Base-by-base conservation (phyloP, 2,113 vertebrate species). In the Salvelinus fontinalis region DNA sequence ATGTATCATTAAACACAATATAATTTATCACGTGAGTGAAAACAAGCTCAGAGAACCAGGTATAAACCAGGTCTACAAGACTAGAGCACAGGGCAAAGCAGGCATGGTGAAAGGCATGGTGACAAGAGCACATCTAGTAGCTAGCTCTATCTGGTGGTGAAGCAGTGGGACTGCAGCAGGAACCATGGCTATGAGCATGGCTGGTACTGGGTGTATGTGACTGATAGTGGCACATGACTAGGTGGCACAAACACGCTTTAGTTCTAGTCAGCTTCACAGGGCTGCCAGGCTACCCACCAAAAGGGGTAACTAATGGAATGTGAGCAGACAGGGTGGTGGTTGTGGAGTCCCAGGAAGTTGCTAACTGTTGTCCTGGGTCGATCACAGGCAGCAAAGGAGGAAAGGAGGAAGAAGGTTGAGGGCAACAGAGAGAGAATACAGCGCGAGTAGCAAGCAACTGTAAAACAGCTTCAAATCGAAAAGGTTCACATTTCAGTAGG, bases 321-420 rank as follows among this genome's bases (percentile, higher is more conserved):
- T 98, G 95, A 91, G 96, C 95, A 80, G 96, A 95, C 80, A 98
- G 91, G 91, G 95, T 91, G 89, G 95, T 90, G 85, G 94, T 84
- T 84, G 95, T 95, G 83, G 96, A 87, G 83, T 97, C 97, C 97
- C 97, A 98, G 93, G 95, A 95, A 83, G 96, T 95, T 78, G 96
- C 96, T 94, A 99, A 91, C 77, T 98, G 96, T 93, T 99, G 96
- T 97, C 96, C 97, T 98, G 95, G 95, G 89, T 95, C 92, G 89
- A 83, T 80, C 90, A 92, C 92, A 93, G 90, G 92, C 92, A 94
- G 94, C 94, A 92, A 90, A 91, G 89, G 92, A 93, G 79, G 86
- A 85, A 88, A 91, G 92, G 71, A 86, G 60, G 91, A 90, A 89
- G 87, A 92, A 75, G 76, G 80, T 85, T 71, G 81, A 83, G 76